Conservation (phyloP, 2,113 vertebrate species). For the Morphnarchus princeps region DNA sequence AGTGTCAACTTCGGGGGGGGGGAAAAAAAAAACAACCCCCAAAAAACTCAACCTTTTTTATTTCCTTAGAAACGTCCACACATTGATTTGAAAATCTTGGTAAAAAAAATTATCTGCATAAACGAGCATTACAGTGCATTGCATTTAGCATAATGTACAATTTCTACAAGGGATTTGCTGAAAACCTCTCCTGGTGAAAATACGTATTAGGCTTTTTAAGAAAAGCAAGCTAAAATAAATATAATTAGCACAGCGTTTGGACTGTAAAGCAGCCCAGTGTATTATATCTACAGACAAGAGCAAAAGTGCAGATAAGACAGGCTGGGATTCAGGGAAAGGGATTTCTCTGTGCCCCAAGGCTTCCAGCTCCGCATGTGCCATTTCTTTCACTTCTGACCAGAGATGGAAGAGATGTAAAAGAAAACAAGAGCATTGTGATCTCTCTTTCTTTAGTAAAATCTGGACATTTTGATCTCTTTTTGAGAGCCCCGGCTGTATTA, state of each 20-base stretch:
- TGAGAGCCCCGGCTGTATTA: background rate
- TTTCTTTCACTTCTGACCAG: constrained; percentile 46
- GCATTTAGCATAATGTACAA: background rate
- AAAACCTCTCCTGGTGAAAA: background rate
- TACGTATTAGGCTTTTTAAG: background rate
- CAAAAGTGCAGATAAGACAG: constrained; percentile 20
- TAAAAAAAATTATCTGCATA: background rate
- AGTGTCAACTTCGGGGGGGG: background rate
- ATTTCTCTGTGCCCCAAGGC: background rate
- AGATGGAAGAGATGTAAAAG: background rate
- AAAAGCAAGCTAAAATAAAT: background rate
- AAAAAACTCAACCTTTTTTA: background rate
- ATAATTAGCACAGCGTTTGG: background rate
- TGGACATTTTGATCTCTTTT: background rate
- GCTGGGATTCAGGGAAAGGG: background rate
- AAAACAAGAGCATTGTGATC: background rate
- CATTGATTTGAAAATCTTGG: background rate
- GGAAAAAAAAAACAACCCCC: background rate
- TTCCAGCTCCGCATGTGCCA: background rate
- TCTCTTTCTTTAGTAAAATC: background rate
- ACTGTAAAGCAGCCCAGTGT: background rate
- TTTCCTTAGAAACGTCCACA: background rate
- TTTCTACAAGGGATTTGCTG: background rate
- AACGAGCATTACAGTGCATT: background rate
- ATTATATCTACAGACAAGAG: background rate